Evolutionary conservation across 2,113 vertebrate species (phyloP), one percentile per base, ranked within the genome.

Genomic region (Rhea americana): DNA sequence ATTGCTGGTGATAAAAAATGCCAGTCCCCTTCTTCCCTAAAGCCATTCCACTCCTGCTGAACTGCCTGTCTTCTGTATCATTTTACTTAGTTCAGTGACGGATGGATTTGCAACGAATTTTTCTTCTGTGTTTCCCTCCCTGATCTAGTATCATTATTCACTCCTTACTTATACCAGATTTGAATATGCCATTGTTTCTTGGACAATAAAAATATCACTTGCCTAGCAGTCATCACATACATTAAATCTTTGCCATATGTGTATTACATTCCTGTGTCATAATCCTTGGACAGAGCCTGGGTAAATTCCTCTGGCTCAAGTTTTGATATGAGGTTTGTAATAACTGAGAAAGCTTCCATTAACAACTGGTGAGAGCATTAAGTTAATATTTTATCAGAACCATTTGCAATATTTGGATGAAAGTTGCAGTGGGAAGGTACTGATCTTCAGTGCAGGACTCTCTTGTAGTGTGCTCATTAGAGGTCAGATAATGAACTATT

Each of bases 181-280:
- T 95, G 93, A 96, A 96, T 95, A 94, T 96, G 90, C 92, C 85
- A 93, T 96, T 94, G 90, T 94, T 96, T 94, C 88, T 87, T 58
- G 70, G 77, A 94, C 94, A 94, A 93, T 95, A 93, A 96, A 96
- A 93, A 41, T 73, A 91, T 93, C 74, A 0, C 88, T 96, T 91
- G 87, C 93, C 85, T 82, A 94, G 80, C 83, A 96, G 89, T 96
- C 90, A 93, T 93, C 85, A 90, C 91, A 95, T 94, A 89, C 74
- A 22, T 93, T 93, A 90, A 95, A 96, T 95, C 93, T 93, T 93
- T 93, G 91, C 93, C 93, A 93, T 94, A 94, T 95, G 94, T 94
- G 77, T 94, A 37, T 91, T 88, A 5, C 88, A 94, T 95, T 96
- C 93, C 82, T 87, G 41, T 90, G 90, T 93, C 90, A 2, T 95